These are phyloP conservation scores for Pachycephus smyrnensis DNA, from an alignment of 2,888 invertebrate genomes.

Conservation along the genomic window DNA sequence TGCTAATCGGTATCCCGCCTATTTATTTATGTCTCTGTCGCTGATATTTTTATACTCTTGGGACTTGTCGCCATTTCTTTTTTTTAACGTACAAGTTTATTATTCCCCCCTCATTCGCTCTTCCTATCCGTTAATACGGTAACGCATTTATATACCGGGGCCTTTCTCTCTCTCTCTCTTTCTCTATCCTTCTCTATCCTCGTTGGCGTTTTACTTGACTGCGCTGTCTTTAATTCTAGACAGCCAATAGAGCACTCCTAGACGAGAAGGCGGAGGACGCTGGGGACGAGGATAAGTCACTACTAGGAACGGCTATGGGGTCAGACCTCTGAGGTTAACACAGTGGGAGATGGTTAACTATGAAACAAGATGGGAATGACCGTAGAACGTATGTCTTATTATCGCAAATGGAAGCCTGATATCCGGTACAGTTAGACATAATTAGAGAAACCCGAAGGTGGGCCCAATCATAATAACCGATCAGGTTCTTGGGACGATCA, in stretches of 20 bases:
- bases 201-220: background rate
- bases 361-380: constrained; percentile 35
- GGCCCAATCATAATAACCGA: background rate
- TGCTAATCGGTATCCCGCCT: background rate
- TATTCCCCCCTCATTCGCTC: background rate
- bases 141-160: background rate
- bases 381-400: constrained; percentile 32
- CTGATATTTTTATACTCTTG: background rate
- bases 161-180: background rate
- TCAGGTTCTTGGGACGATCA: background rate
- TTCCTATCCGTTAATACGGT: background rate
- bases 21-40: background rate
- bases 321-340: background rate
- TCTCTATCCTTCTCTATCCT: background rate
- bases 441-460: constrained; percentile 25
- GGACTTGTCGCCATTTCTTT: background rate
- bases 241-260: background rate
- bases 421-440: constrained; percentile 37
- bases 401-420: constrained; percentile 35
- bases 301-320: background rate
- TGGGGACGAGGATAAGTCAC: no score
- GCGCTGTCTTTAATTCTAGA: background rate
- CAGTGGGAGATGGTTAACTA: constrained; percentile 24
- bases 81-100: background rate
- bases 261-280: no score